A percentile compares a stretch with the other conserved stretches of the same genome.
phyloP scores from a whole-genome alignment of 1,140 invertebrate genomes.

The Aphaenogaster floridana region DNA sequence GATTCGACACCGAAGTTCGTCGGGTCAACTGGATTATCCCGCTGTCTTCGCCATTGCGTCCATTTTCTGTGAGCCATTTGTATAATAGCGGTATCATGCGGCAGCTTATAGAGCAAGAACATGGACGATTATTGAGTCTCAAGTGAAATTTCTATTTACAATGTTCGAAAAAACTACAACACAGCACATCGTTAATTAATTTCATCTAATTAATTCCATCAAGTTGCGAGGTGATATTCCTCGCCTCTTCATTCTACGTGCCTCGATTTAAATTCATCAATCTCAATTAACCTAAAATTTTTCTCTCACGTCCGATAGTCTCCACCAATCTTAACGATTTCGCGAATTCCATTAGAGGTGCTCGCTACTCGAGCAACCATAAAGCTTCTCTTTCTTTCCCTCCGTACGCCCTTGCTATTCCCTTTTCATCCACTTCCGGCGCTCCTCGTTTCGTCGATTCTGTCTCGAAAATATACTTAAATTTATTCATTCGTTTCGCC shows the following conservation, averaged over 20 bases:
- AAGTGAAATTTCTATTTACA: slow-evolving; percentile 18
- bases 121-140: slow-evolving; percentile 22
- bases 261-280: slow-evolving; percentile 8
- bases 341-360: slow-evolving; percentile 40
- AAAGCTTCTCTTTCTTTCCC: not conserved
- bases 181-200: not conserved
- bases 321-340: slow-evolving; percentile 15
- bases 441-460: slow-evolving; percentile 33
- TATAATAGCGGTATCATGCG: slow-evolving; percentile 3
- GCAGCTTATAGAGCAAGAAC: not conserved
- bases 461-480: slow-evolving; percentile 64
- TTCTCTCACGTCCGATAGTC: slow-evolving; percentile 2
- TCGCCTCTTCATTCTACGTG: not conserved
- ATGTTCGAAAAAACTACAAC: not conserved
- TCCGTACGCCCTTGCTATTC: not conserved
- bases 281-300: slow-evolving; percentile 40
- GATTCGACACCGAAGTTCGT: slow-evolving; percentile 61
- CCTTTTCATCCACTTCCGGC: slow-evolving; percentile 43
- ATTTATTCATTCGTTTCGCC: slow-evolving; percentile 60
- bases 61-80: not conserved
- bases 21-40: slow-evolving; percentile 67
- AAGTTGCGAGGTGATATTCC: not conserved
- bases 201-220: not conserved
- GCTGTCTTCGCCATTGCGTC: slow-evolving; percentile 9
- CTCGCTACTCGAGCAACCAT: not conserved